A percentile compares a stretch with the other conserved stretches of the same genome.
Evolutionary conservation across 2,113 vertebrate genomes (phyloP).

Genomic region (Eupsittula cactorum): DNA sequence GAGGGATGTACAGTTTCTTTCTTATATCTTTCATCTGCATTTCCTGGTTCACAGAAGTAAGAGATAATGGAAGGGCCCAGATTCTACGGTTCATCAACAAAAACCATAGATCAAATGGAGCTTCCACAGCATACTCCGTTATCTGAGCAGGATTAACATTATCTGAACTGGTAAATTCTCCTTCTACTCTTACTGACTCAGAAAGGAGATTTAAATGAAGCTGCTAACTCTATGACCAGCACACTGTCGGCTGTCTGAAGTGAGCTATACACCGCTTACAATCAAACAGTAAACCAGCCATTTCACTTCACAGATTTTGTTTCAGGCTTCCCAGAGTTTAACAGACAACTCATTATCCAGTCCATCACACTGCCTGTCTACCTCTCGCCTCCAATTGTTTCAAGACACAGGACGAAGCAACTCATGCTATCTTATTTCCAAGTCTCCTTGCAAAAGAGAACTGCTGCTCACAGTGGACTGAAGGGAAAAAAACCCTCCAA

Average conservation of each 20-base stretch:
- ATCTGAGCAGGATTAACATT: background rate
- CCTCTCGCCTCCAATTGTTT: conserved; percentile 7
- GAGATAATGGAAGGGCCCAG: background rate
- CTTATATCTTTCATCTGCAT: background rate
- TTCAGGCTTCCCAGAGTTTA: conserved; percentile 21
- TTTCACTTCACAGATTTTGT: conserved; percentile 38
- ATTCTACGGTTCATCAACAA: background rate
- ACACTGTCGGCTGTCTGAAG: background rate
- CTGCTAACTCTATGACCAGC: conserved; percentile 24
- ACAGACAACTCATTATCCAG: conserved; percentile 50
- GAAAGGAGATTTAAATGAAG: conserved; percentile 16
- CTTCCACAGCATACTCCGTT: background rate
- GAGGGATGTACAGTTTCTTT: background rate
- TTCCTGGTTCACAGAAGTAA: background rate
- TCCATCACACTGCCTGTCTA: conserved; percentile 21
- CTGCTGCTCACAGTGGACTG: background rate
- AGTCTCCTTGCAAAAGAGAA: background rate
- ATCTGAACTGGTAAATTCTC: background rate
- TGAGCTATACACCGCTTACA: background rate
- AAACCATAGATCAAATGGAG: background rate
- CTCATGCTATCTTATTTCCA: background rate
- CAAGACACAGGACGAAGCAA: conserved; percentile 10
- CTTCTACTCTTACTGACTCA: background rate
- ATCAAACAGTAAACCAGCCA: conserved; percentile 22
- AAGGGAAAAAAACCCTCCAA: background rate